Evolutionary conservation across 2,888 invertebrate species (phyloP).

Genomic region (Hofmannophila pseudospretella): DNA sequence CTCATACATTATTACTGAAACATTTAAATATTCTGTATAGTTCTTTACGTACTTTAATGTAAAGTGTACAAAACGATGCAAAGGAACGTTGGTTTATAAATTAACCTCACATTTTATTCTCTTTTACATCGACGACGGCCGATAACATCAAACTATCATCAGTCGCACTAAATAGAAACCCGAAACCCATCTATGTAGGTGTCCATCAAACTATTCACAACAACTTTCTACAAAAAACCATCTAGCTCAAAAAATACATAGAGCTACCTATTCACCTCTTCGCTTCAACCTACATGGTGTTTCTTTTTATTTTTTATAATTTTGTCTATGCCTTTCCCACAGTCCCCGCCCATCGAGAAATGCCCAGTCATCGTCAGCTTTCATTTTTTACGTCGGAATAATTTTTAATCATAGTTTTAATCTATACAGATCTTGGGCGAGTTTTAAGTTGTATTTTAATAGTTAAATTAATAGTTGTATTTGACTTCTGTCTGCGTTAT

Average conservation of each 20-base stretch:
- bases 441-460: too few species aligned
- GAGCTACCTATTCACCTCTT: conserved; percentile 5
- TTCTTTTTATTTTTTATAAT: conserved; percentile 2
- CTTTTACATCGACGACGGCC: too few species aligned
- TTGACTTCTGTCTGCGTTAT: too few species aligned
- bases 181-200: neutral
- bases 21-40: too few species aligned
- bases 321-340: conserved; percentile 8
- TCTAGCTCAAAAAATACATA: conserved; percentile 5
- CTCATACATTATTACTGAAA: too few species aligned
- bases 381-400: conserved; percentile 1
- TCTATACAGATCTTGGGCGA: too few species aligned
- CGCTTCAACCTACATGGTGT: conserved; percentile 5
- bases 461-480: too few species aligned
- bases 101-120: too few species aligned
- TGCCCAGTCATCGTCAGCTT: conserved; percentile 7
- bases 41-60: too few species aligned
- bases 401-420: neutral
- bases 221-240: conserved; percentile 5
- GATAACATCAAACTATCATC: too few species aligned
- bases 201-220: conserved; percentile 3
- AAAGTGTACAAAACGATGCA: too few species aligned
- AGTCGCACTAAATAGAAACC: neutral
- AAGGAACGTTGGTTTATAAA: too few species aligned
- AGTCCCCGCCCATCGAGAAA: conserved; percentile 8